Evolutionary conservation across 2,113 vertebrate species (phyloP).

Genomic region (Scytalopus superciliaris): DNA sequence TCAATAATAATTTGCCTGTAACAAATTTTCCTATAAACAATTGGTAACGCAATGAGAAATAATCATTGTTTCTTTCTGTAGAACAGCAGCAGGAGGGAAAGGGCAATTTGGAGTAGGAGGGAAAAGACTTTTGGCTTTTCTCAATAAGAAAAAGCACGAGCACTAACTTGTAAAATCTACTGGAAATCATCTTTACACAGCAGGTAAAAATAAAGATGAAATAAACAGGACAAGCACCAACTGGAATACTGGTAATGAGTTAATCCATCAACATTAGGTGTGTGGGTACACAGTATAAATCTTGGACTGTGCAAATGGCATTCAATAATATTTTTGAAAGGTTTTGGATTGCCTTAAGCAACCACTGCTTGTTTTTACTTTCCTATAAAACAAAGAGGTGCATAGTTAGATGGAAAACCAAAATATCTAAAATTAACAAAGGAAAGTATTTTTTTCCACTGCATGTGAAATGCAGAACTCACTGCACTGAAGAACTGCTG

Average conservation of each 20-base stretch:
- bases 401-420: neutral
- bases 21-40: neutral
- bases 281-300: neutral
- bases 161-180: neutral
- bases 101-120: neutral
- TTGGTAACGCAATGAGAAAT: neutral
- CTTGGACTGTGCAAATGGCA: neutral
- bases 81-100: neutral
- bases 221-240: neutral
- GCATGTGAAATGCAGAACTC: neutral
- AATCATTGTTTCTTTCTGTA: neutral
- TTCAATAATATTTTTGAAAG: neutral
- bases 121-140: neutral
- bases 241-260: neutral
- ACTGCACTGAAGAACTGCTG: neutral
- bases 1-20: neutral
- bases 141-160: neutral
- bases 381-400: neutral
- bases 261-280: neutral
- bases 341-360: neutral
- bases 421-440: neutral
- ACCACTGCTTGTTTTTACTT: neutral
- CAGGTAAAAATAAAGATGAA: neutral
- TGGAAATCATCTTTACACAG: neutral
- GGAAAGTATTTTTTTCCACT: neutral